Evolutionary conservation across 2,797 vertebrate genomes (phyloP), one percentile per base, ranked within the genome.

Genomic region (Pantherophis alleghaniensis): DNA sequence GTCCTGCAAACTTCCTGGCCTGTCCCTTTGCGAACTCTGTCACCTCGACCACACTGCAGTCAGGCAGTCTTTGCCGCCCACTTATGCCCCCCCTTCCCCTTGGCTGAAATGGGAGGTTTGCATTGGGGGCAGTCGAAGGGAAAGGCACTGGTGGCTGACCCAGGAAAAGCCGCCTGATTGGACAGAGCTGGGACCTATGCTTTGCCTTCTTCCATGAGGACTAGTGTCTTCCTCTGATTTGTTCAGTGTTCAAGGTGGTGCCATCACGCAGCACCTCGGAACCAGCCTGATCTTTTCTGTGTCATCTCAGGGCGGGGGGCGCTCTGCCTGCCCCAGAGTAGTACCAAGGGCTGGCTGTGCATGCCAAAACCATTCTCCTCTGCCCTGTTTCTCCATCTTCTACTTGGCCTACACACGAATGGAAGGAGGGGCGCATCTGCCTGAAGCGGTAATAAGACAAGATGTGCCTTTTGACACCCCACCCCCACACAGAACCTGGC

Each of bases 21-120:
- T 24, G 11, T 61, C 42, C 20, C 47, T 59, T 57, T 0, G 32
- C 2, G 1, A 47, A 55, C 57, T 9, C 13, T 20, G 10, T 55
- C 1, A 0, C 0, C 3, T 5, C 1, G 13, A 20, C 10, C 10
- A 1, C 3, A 0, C 37, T 11, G 20, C 74, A 42, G 37, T 22
- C 22, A 22, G 6, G 20, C 18, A 42, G 37, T 2, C 18, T 11
- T 79, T 20, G 74, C 18, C 9, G 0, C 1, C 74, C 74, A 4
- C 18, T 42, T 42, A 79, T 4, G 69, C 18, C 69, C 18, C 18
- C 37, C 7, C 9, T 1, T 2, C 37, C 74, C 16, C 69, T 3
- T 6, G n/a, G 37, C 37, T 42, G 74, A 42, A 42, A 22, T 42
- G 37, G 74, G 16, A 37, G 13, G 16, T 20, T 18, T 47, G 24